These are phyloP conservation scores for Sanderia malayensis DNA, from an alignment of 30 jellyfish, hydroid and myxozoan genomes.

Conservation along the genomic window DNA sequence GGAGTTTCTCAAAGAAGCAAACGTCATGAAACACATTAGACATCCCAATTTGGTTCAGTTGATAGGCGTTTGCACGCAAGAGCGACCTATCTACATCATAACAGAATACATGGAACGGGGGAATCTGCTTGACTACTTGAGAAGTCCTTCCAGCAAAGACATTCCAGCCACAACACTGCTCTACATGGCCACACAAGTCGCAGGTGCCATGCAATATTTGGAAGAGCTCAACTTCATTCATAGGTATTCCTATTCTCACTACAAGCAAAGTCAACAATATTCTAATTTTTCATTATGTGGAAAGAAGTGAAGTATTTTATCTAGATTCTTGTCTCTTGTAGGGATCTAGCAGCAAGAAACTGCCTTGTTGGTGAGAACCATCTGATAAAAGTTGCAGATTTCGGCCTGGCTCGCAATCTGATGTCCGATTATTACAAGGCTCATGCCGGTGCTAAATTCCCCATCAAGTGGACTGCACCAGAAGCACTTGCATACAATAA, in stretches of 20 bases:
- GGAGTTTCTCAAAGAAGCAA: constrained; percentile 93
- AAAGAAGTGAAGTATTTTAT: too few relatives aligned
- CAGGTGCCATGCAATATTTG: constrained; percentile 93
- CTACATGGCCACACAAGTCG: constrained; percentile 98
- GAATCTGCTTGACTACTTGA: constrained; percentile 77
- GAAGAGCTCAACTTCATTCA: constrained; percentile 75
- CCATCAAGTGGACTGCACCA: constrained; percentile 97
- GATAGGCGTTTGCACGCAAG: constrained; percentile 96
- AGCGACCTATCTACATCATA: constrained; percentile 84
- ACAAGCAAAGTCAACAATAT: too few relatives aligned
- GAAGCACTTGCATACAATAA: constrained; percentile 95
- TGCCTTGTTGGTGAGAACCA: constrained; percentile 95
- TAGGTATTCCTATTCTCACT: too few relatives aligned
- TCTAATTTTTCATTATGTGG: too few relatives aligned
- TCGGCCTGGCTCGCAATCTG: constrained; percentile 94
- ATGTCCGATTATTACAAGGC: constrained; percentile 89
- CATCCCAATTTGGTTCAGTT: constrained; percentile 84
- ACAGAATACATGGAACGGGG: constrained; percentile 97
- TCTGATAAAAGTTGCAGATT: constrained; percentile 90
- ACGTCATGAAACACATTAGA: constrained; percentile 84
- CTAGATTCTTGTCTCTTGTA: too few relatives aligned
- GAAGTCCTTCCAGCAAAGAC: constrained; percentile 84
- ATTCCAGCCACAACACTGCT: constrained; percentile 94
- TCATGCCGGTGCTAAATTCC: constrained; percentile 95
- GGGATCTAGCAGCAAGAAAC: constrained; percentile 96